Evolutionary conservation across 2,888 invertebrate species (phyloP).

Genomic region (Brenthis daphne): DNA sequence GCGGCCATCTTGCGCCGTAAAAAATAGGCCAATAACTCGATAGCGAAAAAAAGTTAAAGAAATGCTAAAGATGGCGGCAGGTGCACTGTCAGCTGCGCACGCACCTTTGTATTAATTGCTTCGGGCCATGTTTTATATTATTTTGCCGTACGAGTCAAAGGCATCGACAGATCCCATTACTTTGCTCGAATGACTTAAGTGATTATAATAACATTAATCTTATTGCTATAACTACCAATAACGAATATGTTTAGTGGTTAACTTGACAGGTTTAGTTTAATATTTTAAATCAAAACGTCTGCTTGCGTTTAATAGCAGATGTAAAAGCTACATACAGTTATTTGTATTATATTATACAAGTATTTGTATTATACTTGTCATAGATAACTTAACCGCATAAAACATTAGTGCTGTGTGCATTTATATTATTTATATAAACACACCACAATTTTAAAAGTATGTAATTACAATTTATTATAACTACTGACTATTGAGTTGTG

Average conservation of each 20-base stretch:
- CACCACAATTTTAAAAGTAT: too few species aligned
- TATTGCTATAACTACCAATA: constrained; percentile 1
- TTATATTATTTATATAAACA: too few species aligned
- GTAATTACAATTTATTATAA: too few species aligned
- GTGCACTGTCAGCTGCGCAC: constrained; percentile 76
- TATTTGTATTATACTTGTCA: too few species aligned
- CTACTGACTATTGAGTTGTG: too few species aligned
- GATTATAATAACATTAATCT: constrained; percentile 23
- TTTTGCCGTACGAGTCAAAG: constrained; percentile 55
- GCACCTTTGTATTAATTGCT: constrained; percentile 78
- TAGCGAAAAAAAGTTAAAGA: constrained; percentile 75
- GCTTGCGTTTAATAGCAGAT: too few species aligned
- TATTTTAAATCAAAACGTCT: neutral
- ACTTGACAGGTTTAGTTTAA: neutral
- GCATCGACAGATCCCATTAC: constrained; percentile 39
- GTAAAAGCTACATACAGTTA: too few species aligned
- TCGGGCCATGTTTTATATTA: constrained; percentile 60
- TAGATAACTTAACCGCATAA: too few species aligned
- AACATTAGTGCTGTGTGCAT: too few species aligned
- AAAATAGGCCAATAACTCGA: constrained; percentile 81
- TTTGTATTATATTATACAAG: too few species aligned
- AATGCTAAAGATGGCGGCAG: constrained; percentile 79
- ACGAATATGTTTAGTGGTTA: constrained; percentile 1
- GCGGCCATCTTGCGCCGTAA: constrained; percentile 77
- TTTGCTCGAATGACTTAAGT: constrained; percentile 27